phyloP scores from a whole-genome alignment of 2,113 vertebrate species.

The Conger conger region DNA sequence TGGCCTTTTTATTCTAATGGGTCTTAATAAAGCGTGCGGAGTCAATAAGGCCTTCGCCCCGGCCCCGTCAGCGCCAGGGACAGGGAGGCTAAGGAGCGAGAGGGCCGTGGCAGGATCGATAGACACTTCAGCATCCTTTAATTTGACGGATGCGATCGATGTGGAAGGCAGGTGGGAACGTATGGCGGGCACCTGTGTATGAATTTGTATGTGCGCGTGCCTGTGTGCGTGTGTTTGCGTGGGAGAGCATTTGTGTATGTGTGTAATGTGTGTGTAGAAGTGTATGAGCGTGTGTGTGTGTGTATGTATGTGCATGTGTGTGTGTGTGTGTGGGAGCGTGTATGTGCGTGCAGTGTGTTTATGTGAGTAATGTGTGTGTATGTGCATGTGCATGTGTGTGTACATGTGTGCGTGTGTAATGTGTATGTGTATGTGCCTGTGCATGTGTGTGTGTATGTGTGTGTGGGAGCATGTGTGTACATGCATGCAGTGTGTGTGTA shows the following conservation, averaged over 20 bases:
- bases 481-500: neutral
- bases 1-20: neutral
- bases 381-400: no score
- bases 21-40: conserved; percentile 43
- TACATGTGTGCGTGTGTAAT: no score
- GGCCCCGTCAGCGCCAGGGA: conserved; percentile 23
- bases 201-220: neutral
- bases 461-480: neutral
- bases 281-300: no score
- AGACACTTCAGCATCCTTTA: conserved; percentile 62
- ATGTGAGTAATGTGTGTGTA: no score
- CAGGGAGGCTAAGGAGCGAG: conserved; percentile 36
- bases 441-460: no score
- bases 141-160: conserved; percentile 67
- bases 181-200: conserved; percentile 21
- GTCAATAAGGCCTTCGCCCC: conserved; percentile 31
- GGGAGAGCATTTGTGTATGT: no score
- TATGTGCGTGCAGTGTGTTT: no score
- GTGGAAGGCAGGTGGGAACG: conserved; percentile 44
- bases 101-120: conserved; percentile 60
- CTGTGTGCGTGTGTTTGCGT: neutral
- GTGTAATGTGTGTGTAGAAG: no score
- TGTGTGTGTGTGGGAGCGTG: no score
- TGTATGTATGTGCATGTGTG: no score
- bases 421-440: neutral